These are phyloP conservation scores for Mesocricetus auratus DNA, from an alignment of 2,113 vertebrate genomes.

Conservation along the genomic window DNA sequence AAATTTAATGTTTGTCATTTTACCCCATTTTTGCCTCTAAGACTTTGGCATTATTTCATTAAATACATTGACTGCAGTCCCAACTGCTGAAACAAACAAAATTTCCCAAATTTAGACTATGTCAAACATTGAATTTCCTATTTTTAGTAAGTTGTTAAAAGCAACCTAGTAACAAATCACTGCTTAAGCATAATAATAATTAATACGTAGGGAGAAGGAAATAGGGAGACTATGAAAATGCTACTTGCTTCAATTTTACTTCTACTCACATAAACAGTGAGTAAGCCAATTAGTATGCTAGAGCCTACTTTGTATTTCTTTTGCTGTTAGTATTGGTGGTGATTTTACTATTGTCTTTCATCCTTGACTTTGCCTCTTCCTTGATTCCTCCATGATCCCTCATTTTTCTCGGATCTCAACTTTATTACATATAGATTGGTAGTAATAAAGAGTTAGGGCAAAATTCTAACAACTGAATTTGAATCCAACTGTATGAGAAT, in stretches of 20 bases:
- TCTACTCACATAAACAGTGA: background rate
- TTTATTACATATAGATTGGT: background rate
- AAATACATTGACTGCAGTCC: background rate
- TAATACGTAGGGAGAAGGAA: background rate
- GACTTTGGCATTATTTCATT: background rate
- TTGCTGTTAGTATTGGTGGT: background rate
- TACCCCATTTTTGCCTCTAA: background rate
- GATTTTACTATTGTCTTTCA: background rate
- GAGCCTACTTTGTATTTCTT: background rate
- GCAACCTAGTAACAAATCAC: background rate
- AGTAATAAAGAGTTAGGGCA: background rate
- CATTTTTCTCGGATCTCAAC: background rate
- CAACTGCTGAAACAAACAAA: slow-evolving; percentile 13
- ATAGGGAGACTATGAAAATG: background rate
- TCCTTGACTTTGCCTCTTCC: background rate
- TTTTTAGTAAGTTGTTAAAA: slow-evolving; percentile 14
- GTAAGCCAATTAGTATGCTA: background rate
- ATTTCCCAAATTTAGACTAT: background rate
- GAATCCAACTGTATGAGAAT: background rate
- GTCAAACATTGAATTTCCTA: background rate
- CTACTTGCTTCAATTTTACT: background rate
- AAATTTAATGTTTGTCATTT: background rate
- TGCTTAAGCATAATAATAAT: slow-evolving; percentile 3
- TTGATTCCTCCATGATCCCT: background rate
- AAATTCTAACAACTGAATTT: background rate